Evolutionary conservation across 2,797 vertebrate species (phyloP).

Genomic region (Champsocephalus gunnari): DNA sequence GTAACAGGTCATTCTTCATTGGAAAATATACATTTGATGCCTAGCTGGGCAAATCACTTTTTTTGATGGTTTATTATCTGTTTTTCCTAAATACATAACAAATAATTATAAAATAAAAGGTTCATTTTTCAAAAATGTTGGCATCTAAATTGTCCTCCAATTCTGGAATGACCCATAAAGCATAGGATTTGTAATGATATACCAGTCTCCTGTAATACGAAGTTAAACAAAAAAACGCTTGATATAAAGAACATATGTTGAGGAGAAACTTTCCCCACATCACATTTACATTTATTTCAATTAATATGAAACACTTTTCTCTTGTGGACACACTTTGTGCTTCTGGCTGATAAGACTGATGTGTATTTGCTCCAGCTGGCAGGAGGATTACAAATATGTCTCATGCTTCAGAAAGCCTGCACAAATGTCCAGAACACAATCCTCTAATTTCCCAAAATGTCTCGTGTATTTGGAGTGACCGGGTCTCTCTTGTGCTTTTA

Average conservation of each 20-base stretch:
- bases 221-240: neutral
- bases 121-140: no score
- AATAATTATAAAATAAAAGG: no score
- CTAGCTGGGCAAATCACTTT: no score
- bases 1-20: no score
- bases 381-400: constrained; percentile 25
- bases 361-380: constrained; percentile 27
- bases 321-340: constrained; percentile 39
- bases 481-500: constrained; percentile 24
- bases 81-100: no score
- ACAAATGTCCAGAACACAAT: neutral
- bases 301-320: constrained; percentile 4
- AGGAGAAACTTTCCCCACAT: constrained; percentile 7
- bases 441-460: constrained; percentile 7
- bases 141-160: no score
- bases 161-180: neutral
- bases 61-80: no score
- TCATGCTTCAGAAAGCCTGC: neutral
- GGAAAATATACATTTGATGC: no score
- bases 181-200: constrained; percentile 12
- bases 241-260: constrained; percentile 2
- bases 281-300: constrained; percentile 27
- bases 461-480: constrained; percentile 32
- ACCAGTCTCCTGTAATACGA: constrained; percentile 1
- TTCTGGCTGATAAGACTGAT: constrained; percentile 31